Conservation (phyloP, 2,113 vertebrate genomes). For the Thomomys bottae region DNA sequence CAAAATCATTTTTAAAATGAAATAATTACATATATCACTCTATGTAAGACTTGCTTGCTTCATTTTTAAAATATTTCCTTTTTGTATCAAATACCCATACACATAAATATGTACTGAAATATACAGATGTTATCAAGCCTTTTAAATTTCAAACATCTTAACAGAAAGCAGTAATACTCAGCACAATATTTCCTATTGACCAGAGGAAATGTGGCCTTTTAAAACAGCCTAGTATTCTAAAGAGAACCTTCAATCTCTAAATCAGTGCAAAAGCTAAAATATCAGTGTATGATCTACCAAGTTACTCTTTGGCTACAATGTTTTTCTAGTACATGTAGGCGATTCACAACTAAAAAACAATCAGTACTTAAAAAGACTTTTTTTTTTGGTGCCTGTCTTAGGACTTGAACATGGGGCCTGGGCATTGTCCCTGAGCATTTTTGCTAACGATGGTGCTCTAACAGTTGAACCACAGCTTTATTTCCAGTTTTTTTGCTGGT, state of each 20-base stretch:
- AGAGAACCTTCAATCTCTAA: constrained; percentile 1
- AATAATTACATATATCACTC: constrained; percentile 29
- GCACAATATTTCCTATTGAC: constrained; percentile 4
- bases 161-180: background rate
- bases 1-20: constrained; percentile 6
- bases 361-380: background rate
- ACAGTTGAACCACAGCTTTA: too few species aligned
- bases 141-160: background rate
- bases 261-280: constrained; percentile 41
- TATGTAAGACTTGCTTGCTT: constrained; percentile 34
- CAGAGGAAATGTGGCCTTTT: background rate
- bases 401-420: too few species aligned
- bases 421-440: too few species aligned
- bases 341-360: background rate
- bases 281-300: background rate
- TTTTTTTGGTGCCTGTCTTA: too few species aligned
- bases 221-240: constrained; percentile 44
- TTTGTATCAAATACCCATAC: background rate
- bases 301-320: constrained; percentile 10
- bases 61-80: constrained; percentile 11
- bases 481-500: too few species aligned
- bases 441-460: too few species aligned
- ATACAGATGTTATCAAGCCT: too few species aligned
- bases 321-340: background rate
- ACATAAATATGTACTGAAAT: background rate